These are phyloP conservation scores for Andinoacara biseriatus DNA, from an alignment of 2,113 vertebrate genomes.

Conservation along the genomic window DNA sequence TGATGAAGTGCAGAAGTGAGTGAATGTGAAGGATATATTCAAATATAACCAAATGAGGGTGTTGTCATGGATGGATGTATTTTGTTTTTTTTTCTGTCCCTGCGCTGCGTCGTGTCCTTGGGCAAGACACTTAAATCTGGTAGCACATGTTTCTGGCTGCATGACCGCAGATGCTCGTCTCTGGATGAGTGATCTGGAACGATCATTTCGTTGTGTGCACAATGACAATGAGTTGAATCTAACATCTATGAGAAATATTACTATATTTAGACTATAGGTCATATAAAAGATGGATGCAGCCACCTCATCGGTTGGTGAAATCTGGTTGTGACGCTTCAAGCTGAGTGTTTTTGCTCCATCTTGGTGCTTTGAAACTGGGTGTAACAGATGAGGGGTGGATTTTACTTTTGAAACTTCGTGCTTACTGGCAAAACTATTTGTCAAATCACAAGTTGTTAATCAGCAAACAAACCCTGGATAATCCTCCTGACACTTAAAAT, in stretches of 20 bases:
- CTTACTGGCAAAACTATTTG: not conserved
- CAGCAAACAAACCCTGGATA: not conserved
- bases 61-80: no score
- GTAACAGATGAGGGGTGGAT: no score
- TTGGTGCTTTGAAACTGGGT: not conserved
- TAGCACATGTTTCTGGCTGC: no score
- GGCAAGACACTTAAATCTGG: no score
- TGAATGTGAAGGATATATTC: not conserved
- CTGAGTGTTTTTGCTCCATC: not conserved
- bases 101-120: no score
- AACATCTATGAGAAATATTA: not conserved
- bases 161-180: no score
- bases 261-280: not conserved
- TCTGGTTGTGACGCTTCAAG: not conserved
- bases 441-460: not conserved
- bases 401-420: no score
- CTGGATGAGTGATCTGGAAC: no score
- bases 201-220: no score
- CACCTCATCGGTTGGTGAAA: not conserved
- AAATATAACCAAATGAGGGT: not conserved
- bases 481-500: not conserved
- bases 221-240: no score
- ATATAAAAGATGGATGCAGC: not conserved
- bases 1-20: not conserved
- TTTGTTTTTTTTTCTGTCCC: no score